A percentile compares a stretch with the other conserved stretches of the same genome.
Conservation (phyloP, 1,140 invertebrate species). For the Panagrolaimus sp. region DNA sequence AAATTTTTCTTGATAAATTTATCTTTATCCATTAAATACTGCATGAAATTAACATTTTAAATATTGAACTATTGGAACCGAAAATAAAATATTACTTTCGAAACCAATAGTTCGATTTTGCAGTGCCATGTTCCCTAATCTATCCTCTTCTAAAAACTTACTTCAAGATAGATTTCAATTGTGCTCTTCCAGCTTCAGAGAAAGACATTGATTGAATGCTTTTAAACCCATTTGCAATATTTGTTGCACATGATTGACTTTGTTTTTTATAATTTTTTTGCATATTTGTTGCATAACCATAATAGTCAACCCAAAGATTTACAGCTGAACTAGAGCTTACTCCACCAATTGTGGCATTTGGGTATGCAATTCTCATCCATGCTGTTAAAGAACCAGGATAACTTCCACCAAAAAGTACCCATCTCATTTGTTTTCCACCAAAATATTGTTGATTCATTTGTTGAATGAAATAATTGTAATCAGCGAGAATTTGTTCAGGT, state of each 20-base stretch:
- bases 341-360: not conserved
- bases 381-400: constrained; percentile 12
- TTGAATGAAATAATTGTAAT: not conserved
- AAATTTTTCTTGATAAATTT: too few relatives aligned
- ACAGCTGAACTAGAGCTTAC: constrained; percentile 6
- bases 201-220: not conserved
- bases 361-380: constrained; percentile 9
- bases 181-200: not conserved
- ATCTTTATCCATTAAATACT: too few relatives aligned
- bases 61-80: too few relatives aligned
- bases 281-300: not conserved
- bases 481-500: not conserved
- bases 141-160: not conserved
- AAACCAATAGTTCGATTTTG: too few relatives aligned
- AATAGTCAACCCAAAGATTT: not conserved
- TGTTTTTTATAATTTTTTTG: constrained; percentile 13
- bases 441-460: constrained; percentile 1
- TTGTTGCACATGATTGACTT: not conserved
- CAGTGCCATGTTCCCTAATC: too few relatives aligned
- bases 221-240: not conserved
- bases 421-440: constrained; percentile 1
- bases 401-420: constrained; percentile 10
- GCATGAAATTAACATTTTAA: too few relatives aligned
- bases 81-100: too few relatives aligned
- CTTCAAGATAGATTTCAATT: constrained; percentile 5